Base-by-base conservation (phyloP, 2,888 invertebrate species). In the Andricus quercusramuli region DNA sequence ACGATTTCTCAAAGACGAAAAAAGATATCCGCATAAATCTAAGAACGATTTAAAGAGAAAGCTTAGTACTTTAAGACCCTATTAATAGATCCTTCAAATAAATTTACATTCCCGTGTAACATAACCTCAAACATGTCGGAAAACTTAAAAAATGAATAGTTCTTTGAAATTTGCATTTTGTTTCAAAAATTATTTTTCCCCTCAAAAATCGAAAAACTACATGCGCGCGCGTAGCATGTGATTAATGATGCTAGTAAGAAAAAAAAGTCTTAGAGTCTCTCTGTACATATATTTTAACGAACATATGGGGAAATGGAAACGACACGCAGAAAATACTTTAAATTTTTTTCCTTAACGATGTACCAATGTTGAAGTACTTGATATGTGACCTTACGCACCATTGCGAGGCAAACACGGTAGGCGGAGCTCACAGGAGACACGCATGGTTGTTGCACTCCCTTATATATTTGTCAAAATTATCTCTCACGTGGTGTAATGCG, bases 401-500 rank as follows among this genome's bases (percentile, higher is more conserved):
- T 74, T 74, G 74, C 74, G 56, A 74, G n/a, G 51, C 74, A 56
- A 74, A 74, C 74, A 56, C 32, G 74, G 51, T 74, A 74, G 74
- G 74, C 74, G 74, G 74, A 56, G 56, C 56, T 68, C 68, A 74
- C 56, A 74, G 74, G 74, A 74, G 37, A 74, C 74, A 74, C 74
- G 74, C 74, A 74, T 56, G 32, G 74, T 74, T 74, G 56, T 74
- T 74, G 13, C 74, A 37, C 74, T 74, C 74, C 56, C 74, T 56
- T 74, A n/a, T 74, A 32, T 47, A 74, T 74, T 74, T 74, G 74
- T 74, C 74, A 74, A 74, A 74, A 74, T 74, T 56, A 74, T 74
- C 74, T 74, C n/a, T 56, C 74, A 74, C 32, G 74, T 74, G 74
- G 74, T 51, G 51, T 13, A 74, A 74, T 20, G 74, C 11, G n/a